Evolutionary conservation across 1,140 invertebrate genomes (phyloP).

Genomic region (Hylyphantes graminicola): DNA sequence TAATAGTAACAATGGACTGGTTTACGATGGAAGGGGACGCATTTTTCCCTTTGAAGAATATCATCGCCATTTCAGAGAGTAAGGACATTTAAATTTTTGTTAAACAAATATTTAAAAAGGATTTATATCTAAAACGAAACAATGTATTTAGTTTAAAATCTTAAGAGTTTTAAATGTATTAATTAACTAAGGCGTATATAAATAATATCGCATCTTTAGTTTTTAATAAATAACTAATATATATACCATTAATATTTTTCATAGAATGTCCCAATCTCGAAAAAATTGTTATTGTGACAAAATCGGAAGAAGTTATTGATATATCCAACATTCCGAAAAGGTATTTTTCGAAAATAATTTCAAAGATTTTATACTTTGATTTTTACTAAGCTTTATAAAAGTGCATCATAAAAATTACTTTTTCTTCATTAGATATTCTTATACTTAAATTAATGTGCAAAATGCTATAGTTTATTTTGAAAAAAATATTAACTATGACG

Average conservation of each 20-base stretch:
- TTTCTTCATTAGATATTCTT: background rate
- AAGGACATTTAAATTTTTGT: background rate
- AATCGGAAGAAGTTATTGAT: background rate
- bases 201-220: background rate
- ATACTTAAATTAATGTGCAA: too few species aligned
- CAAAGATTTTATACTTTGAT: background rate
- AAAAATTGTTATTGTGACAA: constrained; percentile 12
- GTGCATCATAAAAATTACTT: background rate
- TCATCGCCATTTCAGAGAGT: background rate
- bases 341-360: background rate
- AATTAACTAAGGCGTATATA: background rate
- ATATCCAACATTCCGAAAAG: constrained; percentile 12
- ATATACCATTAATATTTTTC: background rate
- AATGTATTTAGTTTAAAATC: background rate
- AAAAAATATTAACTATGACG: too few species aligned
- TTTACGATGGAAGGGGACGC: background rate
- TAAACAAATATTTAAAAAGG: background rate
- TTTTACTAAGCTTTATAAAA: background rate
- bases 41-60: constrained; percentile 1
- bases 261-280: background rate
- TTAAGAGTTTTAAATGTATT: too few species aligned
- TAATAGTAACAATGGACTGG: constrained; percentile 14
- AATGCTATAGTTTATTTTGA: too few species aligned
- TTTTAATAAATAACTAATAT: too few species aligned
- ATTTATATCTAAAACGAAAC: background rate